These are phyloP conservation scores for Phenganax subtilis DNA, from an alignment of 92 coral and sea anemone species.

Conservation along the genomic window DNA sequence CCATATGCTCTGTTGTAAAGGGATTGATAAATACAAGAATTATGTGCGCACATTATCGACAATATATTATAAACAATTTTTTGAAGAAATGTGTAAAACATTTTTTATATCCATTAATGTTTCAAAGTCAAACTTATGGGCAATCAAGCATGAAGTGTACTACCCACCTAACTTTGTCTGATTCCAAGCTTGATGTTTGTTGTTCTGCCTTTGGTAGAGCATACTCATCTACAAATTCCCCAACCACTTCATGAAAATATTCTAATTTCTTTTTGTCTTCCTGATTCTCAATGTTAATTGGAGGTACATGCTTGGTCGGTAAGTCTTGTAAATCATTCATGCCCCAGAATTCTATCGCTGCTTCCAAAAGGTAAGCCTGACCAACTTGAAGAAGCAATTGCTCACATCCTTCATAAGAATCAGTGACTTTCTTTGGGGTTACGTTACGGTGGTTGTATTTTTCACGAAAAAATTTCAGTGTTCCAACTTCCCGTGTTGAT, in stretches of 20 bases:
- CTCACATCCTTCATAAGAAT: slow-evolving; percentile 57
- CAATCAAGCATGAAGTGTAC: too few relatives aligned
- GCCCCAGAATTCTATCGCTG: slow-evolving; percentile 58
- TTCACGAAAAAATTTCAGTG: slow-evolving; percentile 55
- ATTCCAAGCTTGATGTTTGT: background rate
- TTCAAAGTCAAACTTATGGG: too few relatives aligned
- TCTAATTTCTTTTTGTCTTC: slow-evolving; percentile 22
- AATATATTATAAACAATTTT: too few relatives aligned
- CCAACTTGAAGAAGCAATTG: slow-evolving; percentile 52
- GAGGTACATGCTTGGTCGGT: slow-evolving; percentile 41
- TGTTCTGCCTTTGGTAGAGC: slow-evolving; percentile 43
- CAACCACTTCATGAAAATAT: slow-evolving; percentile 38
- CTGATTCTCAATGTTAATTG: slow-evolving; percentile 11
- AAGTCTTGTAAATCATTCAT: slow-evolving; percentile 31
- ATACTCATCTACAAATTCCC: slow-evolving; percentile 47
- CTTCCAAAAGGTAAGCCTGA: slow-evolving; percentile 50
- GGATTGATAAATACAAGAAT: too few relatives aligned
- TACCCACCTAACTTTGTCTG: too few relatives aligned
- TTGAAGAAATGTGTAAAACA: too few relatives aligned
- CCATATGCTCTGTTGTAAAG: background rate
- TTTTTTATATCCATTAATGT: too few relatives aligned
- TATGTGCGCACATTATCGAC: too few relatives aligned
- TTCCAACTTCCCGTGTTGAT: slow-evolving; percentile 48
- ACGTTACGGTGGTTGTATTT: slow-evolving; percentile 46
- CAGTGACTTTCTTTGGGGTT: slow-evolving; percentile 48